These are phyloP conservation scores for Sterna hirundo DNA, from an alignment of 2,113 vertebrate species.

Conservation along the genomic window DNA sequence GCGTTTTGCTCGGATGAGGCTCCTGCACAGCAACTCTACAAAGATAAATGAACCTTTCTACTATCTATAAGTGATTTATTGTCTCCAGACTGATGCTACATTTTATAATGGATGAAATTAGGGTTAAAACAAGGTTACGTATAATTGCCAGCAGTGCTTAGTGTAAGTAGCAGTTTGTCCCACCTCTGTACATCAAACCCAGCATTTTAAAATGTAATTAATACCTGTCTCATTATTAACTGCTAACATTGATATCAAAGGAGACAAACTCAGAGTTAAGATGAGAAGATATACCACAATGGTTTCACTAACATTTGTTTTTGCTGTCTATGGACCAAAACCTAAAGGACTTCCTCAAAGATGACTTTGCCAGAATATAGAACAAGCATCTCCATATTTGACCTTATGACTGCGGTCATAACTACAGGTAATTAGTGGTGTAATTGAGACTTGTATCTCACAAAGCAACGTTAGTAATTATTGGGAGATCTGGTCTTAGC, in stretches of 20 bases:
- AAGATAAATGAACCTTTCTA: conserved; percentile 37
- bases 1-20: not conserved
- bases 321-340: not conserved
- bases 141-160: not conserved
- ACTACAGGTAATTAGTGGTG: not conserved
- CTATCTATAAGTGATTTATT: conserved; percentile 33
- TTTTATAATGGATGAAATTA: conserved; percentile 36
- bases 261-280: not conserved
- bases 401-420: not conserved
- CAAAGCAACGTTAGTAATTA: not conserved
- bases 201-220: conserved; percentile 44
- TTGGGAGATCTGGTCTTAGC: not conserved
- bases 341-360: not conserved
- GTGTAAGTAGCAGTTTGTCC: not conserved
- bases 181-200: not conserved
- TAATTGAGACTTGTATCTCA: not conserved
- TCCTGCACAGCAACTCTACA: not conserved
- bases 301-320: not conserved
- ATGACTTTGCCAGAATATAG: not conserved
- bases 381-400: not conserved
- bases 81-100: not conserved
- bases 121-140: conserved; percentile 35
- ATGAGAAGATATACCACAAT: not conserved
- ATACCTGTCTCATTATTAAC: conserved; percentile 12
- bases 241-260: not conserved